These are phyloP conservation scores for Euspilapteryx auroguttella DNA, from an alignment of 2,888 invertebrate species.

Conservation along the genomic window DNA sequence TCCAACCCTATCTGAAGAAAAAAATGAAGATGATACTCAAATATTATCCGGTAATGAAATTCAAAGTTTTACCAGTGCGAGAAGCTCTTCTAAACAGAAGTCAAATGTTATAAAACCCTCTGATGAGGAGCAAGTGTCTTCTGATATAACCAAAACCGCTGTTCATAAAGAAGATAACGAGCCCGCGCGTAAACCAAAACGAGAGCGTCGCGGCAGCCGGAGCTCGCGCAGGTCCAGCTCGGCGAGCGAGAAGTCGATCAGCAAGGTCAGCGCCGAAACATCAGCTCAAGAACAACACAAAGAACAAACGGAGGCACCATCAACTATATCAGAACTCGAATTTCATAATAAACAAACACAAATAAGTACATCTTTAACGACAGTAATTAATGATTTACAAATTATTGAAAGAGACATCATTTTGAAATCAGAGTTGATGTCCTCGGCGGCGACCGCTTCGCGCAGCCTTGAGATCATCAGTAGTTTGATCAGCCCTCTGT, in stretches of 20 bases:
- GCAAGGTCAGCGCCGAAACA: conserved; percentile 27
- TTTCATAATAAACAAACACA: conserved; percentile 15
- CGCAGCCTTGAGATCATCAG: conserved; percentile 67
- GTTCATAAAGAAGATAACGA: conserved; percentile 15
- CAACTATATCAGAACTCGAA: neutral
- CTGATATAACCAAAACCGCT: conserved; percentile 29
- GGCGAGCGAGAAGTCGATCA: conserved; percentile 49
- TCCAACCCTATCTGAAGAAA: conserved; percentile 62
- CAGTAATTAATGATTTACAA: conserved; percentile 57
- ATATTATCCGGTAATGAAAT: conserved; percentile 61
- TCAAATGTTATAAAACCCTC: conserved; percentile 29
- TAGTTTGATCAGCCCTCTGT: conserved; percentile 63
- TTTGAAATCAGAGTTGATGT: conserved; percentile 66
- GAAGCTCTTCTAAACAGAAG: conserved; percentile 54
- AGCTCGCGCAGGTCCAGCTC: conserved; percentile 43
- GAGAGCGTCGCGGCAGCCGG: conserved; percentile 39
- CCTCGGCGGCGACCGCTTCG: conserved; percentile 67
- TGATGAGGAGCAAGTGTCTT: conserved; percentile 26
- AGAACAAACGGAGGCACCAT: neutral
- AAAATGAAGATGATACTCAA: conserved; percentile 63
- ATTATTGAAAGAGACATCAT: conserved; percentile 67
- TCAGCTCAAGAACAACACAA: conserved; percentile 5
- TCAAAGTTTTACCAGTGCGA: conserved; percentile 69
- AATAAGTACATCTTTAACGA: conserved; percentile 29
- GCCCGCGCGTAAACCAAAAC: conserved; percentile 18